Evolutionary conservation across 1,140 invertebrate genomes (phyloP).

Genomic region (Theocolax elegans): DNA sequence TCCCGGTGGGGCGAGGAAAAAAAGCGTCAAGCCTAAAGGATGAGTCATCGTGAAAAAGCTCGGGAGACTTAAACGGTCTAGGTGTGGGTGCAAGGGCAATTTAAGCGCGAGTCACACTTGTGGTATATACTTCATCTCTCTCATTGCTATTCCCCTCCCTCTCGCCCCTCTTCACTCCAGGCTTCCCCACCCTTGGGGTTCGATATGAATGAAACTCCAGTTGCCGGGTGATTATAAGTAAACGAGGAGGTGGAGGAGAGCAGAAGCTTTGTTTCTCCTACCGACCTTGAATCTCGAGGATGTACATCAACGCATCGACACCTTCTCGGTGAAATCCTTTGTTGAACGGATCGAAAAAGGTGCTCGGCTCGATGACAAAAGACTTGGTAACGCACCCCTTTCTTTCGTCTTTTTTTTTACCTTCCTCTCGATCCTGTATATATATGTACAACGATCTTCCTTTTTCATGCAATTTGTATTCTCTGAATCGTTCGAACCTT

Average conservation of each 20-base stretch:
- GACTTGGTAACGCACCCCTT: not conserved
- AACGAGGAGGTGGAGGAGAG: no score
- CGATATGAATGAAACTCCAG: no score
- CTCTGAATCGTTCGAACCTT: not conserved
- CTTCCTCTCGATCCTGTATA: not conserved
- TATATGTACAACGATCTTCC: not conserved
- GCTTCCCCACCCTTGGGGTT: no score
- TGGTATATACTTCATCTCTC: no score
- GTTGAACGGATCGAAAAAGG: not conserved
- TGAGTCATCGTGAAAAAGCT: not conserved
- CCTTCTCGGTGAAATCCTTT: not conserved
- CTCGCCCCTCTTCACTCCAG: no score
- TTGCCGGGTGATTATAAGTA: no score
- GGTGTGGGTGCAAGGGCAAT: slow-evolving; percentile 12
- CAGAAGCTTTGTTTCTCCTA: not conserved
- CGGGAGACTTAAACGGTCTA: not conserved
- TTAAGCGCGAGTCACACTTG: not conserved
- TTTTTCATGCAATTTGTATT: slow-evolving; percentile 18
- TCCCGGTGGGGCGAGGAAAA: no score
- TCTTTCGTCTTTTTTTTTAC: not conserved
- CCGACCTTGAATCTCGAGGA: not conserved
- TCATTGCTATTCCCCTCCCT: no score
- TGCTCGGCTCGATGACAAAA: no score
- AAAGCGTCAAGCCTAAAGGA: not conserved
- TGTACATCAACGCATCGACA: not conserved